phyloP scores from a whole-genome alignment of 2,888 invertebrate genomes.

The Hyposoter didymator region DNA sequence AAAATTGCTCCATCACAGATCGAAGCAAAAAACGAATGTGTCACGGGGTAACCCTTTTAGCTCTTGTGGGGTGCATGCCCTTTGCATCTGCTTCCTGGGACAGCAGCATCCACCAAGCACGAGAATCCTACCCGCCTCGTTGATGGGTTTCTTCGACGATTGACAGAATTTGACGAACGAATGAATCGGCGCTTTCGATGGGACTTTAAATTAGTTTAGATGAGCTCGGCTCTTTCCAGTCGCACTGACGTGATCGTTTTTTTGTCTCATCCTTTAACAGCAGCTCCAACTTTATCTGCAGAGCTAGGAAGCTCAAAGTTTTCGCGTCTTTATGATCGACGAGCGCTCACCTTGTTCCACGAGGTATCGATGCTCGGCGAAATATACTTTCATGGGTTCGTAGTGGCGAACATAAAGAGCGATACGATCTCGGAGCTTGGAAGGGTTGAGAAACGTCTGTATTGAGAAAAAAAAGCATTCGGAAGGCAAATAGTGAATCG shows the following conservation, averaged over 20 bases:
- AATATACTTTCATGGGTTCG: background rate
- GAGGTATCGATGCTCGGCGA: background rate
- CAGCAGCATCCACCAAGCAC: conserved; percentile 7
- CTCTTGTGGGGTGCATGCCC: background rate
- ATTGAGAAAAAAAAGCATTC: conserved; percentile 7
- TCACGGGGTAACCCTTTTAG: background rate
- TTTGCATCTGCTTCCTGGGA: conserved; percentile 14
- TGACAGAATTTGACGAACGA: background rate
- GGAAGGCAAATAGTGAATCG: conserved; percentile 43
- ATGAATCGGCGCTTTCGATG: background rate
- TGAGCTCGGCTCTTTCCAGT: background rate
- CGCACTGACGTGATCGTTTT: background rate
- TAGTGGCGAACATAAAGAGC: background rate
- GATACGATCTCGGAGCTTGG: background rate
- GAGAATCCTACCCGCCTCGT: background rate
- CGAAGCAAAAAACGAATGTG: conserved; percentile 21
- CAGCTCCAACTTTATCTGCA: background rate
- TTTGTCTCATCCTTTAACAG: background rate
- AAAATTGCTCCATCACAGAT: conserved; percentile 71
- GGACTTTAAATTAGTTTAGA: background rate
- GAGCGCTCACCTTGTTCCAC: conserved; percentile 4
- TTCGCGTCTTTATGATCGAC: background rate
- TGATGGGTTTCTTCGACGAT: conserved; percentile 5
- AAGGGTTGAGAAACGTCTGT: conserved; percentile 43
- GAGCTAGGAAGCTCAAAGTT: background rate